Evolutionary conservation across 2,888 invertebrate genomes (phyloP), one percentile per base, ranked within the genome.

Genomic region (Hedychridium roseum): DNA sequence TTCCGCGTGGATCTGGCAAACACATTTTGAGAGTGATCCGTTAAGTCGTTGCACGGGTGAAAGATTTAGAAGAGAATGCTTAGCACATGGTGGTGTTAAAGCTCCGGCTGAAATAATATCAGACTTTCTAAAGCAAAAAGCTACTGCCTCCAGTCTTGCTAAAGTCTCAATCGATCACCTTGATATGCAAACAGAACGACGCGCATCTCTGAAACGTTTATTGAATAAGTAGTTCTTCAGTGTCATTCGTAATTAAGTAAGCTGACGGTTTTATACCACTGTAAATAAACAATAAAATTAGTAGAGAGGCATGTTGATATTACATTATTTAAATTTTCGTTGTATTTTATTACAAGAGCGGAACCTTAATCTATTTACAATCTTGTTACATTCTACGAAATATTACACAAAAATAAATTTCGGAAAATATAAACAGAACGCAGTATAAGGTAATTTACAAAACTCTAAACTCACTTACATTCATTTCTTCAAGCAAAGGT

Each of bases 1-100:
- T 38, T 96, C 97, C 0, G 91, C 94, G 45, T 89, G 90, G 82
- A 92, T 96, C 55, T 98, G 97, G 97, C 89, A 91, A 73, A 85
- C 86, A 14, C 88, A 91, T 76, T 97, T 98, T 73, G 84, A 88
- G 68, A 74, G 79, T 0, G 88, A 91, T 74, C 95, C 95, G 0
- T 86, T 94, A 37, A 85, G 83, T 72, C 84, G 92, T 2, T 64
- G 78, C n/a, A 86, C 89, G 18, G 97, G 97, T 0, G 90, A 92
- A 66, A 82, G 82, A 53, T 92, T 93, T 68, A 81, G 94, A 7
- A 79, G 79, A 2, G 88, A 91, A 62, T 88, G 96, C 68, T 82
- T 97, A 45, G 83, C 88, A 0, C 90, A 94, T 72, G 97, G 97
- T 4, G 97, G 97, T 18, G 93, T 94, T 0, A 86, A 88, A 53